Evolutionary conservation across 2,113 vertebrate species (phyloP).

Genomic region (Mungos mungo): DNA sequence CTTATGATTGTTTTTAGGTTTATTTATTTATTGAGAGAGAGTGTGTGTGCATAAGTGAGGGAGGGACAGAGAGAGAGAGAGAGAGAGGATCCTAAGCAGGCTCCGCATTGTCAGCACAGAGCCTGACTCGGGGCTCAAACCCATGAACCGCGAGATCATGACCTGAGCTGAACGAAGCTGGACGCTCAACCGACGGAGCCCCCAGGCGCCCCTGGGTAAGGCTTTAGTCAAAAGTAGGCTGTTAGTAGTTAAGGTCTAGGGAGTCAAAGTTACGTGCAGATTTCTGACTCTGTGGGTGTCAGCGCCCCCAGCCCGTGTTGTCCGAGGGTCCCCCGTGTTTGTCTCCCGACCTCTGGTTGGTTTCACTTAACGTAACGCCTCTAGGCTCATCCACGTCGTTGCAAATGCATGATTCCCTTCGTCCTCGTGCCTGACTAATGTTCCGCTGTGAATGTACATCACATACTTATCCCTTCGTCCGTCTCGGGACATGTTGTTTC

Average conservation of each 20-base stretch:
- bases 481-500: neutral
- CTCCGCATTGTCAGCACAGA: neutral
- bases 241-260: neutral
- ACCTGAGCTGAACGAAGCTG: neutral
- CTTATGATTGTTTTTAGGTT: neutral
- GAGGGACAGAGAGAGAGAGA: too few relatives aligned
- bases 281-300: neutral
- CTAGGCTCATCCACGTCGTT: neutral
- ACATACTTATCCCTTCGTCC: neutral
- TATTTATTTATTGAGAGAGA: neutral
- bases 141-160: neutral
- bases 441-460: neutral
- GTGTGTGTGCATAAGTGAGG: too few relatives aligned
- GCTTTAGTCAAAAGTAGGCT: neutral
- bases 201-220: neutral
- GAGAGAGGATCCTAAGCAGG: neutral
- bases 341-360: neutral
- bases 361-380: neutral
- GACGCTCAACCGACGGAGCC: neutral
- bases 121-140: accelerated
- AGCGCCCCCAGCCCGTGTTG: neutral
- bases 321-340: neutral
- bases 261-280: neutral
- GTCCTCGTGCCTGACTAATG: neutral
- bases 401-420: neutral